Evolutionary conservation across 1,140 invertebrate species (phyloP), one percentile per base, ranked within the genome.

Genomic region (Meloidogyne chitwoodi): DNA sequence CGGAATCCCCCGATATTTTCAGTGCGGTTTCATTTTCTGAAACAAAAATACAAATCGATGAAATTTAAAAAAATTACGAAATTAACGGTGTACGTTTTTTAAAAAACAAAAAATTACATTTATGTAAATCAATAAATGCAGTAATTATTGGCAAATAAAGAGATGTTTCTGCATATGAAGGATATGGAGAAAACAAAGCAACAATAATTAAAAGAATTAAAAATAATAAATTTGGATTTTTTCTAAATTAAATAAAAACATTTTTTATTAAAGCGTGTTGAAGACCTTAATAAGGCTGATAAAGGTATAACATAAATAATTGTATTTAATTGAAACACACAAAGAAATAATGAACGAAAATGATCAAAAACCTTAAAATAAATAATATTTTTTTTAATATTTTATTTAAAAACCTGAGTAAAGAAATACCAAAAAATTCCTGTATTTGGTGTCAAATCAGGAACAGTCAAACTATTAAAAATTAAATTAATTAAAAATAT

Each of bases 371-470:
- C 96, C 71, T 73, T 11, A 64, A 62, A 72, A 62, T 19, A 44
- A n/a, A n/a, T n/a, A n/a, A n/a, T n/a, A n/a, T n/a, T 70, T 31
- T n/a, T 26, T 16, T 19, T 19, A n/a, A n/a, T 0, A 14, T 26
- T 8, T 68, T 38, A 31, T 29, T 68, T 38, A 14, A 14, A 22
- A 24, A 73, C 71, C 90, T 99, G 96, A 0, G 94, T 97, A 86
- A 99, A 99, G 88, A 99, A 99, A 87, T 99, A 99, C 96, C 96
- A 99, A 88, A 97, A 99, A 0, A 99, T 89, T 3, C 96, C 96
- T 84, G 97, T 93, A 87, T 98, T 99, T 27, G 96, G 96, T 80
- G 93, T 93, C 65, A 98, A 89, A 89, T 99, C 95, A 27, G 93
- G 93, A 26, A 96, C 93, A 65, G 91, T 84, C 31, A 89, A 76